These are phyloP conservation scores for Acanthochromis polyacanthus DNA, from an alignment of 2,113 vertebrate species.

Conservation along the genomic window DNA sequence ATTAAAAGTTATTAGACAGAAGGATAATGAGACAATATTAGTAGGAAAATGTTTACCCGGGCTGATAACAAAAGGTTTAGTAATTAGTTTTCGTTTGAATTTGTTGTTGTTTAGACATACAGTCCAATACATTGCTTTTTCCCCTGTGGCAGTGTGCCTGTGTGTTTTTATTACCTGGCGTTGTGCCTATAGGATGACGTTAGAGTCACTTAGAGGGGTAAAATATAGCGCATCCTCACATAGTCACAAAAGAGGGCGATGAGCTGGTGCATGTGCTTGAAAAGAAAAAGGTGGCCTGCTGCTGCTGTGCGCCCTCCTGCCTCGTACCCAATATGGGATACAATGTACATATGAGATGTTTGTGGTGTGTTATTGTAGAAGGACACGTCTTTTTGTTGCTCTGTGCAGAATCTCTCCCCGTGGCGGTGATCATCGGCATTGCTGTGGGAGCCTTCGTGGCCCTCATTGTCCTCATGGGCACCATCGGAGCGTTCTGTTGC, in stretches of 20 bases:
- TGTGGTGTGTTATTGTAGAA: conserved; percentile 52
- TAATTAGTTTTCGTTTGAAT: conserved; percentile 42
- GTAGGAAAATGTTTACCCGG: conserved; percentile 36
- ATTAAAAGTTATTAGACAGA: conserved; percentile 65
- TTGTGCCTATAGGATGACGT: conserved; percentile 16
- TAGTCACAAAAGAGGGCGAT: conserved; percentile 2
- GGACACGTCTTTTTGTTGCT: conserved; percentile 61
- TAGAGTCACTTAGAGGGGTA: conserved; percentile 16
- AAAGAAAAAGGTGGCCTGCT: conserved; percentile 2
- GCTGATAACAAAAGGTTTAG: conserved; percentile 33
- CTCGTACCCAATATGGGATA: neutral
- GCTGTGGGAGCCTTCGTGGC: conserved; percentile 97
- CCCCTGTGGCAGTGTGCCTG: neutral
- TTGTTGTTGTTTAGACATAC: conserved; percentile 1
- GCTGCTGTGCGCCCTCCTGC: neutral
- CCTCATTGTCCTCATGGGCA: conserved; percentile 96
- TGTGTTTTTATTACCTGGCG: conserved; percentile 25
- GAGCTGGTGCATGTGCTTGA: neutral
- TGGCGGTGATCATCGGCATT: conserved; percentile 98
- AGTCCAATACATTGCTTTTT: neutral
- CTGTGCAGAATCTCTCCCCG: conserved; percentile 93
- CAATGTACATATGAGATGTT: conserved; percentile 18
- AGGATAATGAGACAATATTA: conserved; percentile 45
- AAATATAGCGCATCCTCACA: neutral
- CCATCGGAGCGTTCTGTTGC: conserved; percentile 98